Evolutionary conservation across 2,888 invertebrate genomes (phyloP).

Genomic region (Pristionchus maxplancki): DNA sequence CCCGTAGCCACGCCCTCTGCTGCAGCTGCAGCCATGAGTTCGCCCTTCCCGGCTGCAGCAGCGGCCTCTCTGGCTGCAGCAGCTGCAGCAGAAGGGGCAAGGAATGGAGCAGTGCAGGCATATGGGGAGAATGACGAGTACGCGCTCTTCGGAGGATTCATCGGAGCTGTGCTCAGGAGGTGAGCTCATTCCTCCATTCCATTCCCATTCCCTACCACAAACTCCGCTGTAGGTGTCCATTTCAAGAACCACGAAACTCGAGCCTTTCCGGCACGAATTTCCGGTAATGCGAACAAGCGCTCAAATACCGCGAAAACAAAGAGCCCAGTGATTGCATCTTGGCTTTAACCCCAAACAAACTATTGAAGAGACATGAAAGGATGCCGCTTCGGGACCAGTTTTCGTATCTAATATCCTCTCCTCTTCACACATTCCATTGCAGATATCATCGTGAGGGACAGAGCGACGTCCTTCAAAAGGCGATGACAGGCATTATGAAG

Average conservation of each 20-base stretch:
- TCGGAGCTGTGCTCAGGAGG: constrained; percentile 23
- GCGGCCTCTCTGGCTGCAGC: background rate
- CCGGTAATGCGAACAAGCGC: background rate
- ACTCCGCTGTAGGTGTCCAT: background rate
- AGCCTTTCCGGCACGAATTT: background rate
- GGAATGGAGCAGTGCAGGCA: background rate
- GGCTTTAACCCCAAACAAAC: no score
- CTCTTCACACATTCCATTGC: no score
- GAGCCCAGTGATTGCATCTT: no score
- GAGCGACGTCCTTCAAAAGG: background rate
- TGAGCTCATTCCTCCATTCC: background rate
- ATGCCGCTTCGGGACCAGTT: no score
- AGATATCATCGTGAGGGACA: constrained; percentile 10
- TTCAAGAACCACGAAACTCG: background rate
- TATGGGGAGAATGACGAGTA: constrained; percentile 30
- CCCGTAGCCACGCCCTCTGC: background rate
- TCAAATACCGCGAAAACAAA: no score
- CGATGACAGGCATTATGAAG: background rate
- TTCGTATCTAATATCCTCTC: no score
- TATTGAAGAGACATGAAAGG: no score
- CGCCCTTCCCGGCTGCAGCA: constrained; percentile 8
- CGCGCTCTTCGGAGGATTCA: constrained; percentile 31
- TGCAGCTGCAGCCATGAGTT: background rate
- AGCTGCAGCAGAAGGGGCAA: background rate
- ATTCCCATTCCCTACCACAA: no score